phyloP scores from a whole-genome alignment of 2,113 vertebrate genomes.

The Nyctibius bracteatus region DNA sequence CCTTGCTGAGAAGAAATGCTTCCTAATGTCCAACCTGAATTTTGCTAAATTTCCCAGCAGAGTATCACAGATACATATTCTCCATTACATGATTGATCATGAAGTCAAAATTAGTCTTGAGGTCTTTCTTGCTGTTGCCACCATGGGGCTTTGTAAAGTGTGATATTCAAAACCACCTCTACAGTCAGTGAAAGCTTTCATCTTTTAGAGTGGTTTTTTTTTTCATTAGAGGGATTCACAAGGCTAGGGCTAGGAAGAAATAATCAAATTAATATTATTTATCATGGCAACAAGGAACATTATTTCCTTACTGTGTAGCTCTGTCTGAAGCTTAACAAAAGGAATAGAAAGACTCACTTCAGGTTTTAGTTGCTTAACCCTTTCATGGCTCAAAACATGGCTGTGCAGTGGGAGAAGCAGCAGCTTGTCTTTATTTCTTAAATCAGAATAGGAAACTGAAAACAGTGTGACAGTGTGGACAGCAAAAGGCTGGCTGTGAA shows the following conservation, averaged over 20 bases:
- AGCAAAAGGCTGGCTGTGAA: not conserved
- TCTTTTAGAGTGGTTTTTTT: not conserved
- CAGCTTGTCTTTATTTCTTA: not conserved
- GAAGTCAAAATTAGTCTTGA: not conserved
- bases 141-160: not conserved
- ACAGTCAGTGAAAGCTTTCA: not conserved
- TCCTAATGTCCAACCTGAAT: too few relatives aligned
- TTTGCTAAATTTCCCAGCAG: not conserved
- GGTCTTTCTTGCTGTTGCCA: not conserved
- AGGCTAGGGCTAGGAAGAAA: not conserved
- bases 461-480: not conserved
- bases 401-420: not conserved
- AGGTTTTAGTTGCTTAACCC: not conserved
- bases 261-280: conserved; percentile 10
- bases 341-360: not conserved
- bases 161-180: not conserved
- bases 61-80: not conserved
- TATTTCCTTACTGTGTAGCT: not conserved
- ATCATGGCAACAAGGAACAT: not conserved
- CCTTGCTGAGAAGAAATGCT: too few relatives aligned
- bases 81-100: not conserved
- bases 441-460: not conserved
- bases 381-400: not conserved
- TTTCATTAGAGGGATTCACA: not conserved
- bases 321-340: not conserved